Base-by-base conservation (phyloP, 2,113 vertebrate genomes). In the Microcebus tavaratra region DNA sequence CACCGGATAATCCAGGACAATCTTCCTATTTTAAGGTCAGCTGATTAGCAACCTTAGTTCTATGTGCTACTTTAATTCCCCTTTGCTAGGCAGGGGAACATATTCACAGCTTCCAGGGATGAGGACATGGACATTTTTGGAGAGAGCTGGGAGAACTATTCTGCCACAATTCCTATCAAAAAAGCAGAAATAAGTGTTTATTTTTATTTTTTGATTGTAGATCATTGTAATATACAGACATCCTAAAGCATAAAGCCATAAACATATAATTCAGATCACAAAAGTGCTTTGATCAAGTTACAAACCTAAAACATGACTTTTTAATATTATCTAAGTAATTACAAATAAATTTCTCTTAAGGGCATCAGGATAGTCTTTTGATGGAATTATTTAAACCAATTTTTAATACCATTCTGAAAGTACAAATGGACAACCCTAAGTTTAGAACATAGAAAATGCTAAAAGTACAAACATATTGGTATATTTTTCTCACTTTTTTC, bases 401-500 rank as follows among this genome's bases (percentile, higher is more conserved):
- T 81, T 68, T 96, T 79, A n/a, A 31, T 68, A 61, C 17, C 25
- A 63, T 53, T 92, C 42, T 92, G 17, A 80, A 97, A 79, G 48
- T 76, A 50, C 17, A 68, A 80, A 68, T 92, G 12, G 8, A 85
- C 21, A 73, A 50, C 12, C 42, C 65, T 84, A 70, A 72, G 39
- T 85, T 88, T 68, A 92, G 27, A 94, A 88, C 70, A 90, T 9
- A 86, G 13, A 63, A 92, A 90, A 90, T 59, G 68, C 84, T 90
- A 67, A 79, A 48, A n/a, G 13, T 15, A n/a, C 29, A 68, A 31
- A 79, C 23, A 87, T 83, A 53, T 82, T 53, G 6, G 27, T 59
- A 3, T 61, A 0, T 18, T 55, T 83, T 48, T 75, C 36, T 34
- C 21, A 6, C 50, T 23, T 78, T 79, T 78, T 75, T 55, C 9